Evolutionary conservation across 1,140 invertebrate genomes (phyloP).

Genomic region (Zaprionus inermis): DNA sequence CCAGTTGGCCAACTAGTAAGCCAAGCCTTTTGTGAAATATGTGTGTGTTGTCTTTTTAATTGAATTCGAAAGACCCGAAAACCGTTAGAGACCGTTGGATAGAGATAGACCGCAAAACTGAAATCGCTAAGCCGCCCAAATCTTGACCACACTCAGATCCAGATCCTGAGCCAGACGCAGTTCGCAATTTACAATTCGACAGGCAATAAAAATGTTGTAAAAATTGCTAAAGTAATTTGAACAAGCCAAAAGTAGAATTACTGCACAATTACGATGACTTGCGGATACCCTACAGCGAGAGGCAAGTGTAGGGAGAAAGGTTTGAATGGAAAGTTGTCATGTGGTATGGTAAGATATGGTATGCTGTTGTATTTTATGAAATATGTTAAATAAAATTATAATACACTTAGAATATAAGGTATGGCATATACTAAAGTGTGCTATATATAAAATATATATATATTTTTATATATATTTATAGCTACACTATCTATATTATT

Average conservation of each 20-base stretch:
- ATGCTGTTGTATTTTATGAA: too few relatives aligned
- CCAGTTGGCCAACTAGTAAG: slow-evolving; percentile 33
- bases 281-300: slow-evolving; percentile 24
- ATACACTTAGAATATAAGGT: too few relatives aligned
- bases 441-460: too few relatives aligned
- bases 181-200: slow-evolving; percentile 57
- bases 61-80: slow-evolving; percentile 68
- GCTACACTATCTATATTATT: too few relatives aligned
- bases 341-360: too few relatives aligned
- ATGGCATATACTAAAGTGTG: too few relatives aligned
- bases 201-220: slow-evolving; percentile 80
- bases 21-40: slow-evolving; percentile 33
- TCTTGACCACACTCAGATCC: slow-evolving; percentile 55
- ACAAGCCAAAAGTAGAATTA: background rate
- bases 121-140: slow-evolving; percentile 76
- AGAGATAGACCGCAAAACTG: slow-evolving; percentile 65
- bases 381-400: too few relatives aligned
- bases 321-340: background rate
- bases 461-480: too few relatives aligned
- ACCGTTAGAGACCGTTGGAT: background rate
- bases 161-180: slow-evolving; percentile 18
- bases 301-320: too few relatives aligned
- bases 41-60: slow-evolving; percentile 80
- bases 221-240: slow-evolving; percentile 67
- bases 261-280: background rate